Evolutionary conservation across 2,113 vertebrate genomes (phyloP).

Genomic region (Oxygymnocypris stewartii): DNA sequence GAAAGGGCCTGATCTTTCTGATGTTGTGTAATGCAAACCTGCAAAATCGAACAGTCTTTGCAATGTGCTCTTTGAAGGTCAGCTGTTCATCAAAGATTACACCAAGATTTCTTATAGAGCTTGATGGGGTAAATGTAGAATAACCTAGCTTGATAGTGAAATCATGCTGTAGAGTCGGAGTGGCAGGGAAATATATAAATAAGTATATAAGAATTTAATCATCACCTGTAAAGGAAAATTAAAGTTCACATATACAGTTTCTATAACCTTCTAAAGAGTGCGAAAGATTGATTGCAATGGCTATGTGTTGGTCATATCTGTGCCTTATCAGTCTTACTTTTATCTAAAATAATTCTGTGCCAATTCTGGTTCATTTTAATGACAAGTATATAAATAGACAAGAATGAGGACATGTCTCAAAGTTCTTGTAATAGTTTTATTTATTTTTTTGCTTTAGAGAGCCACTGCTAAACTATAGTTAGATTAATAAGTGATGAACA

Average conservation of each 20-base stretch:
- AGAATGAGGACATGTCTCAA: slow-evolving; percentile 34
- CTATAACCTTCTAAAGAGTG: not conserved
- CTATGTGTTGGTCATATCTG: not conserved
- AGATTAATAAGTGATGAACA: slow-evolving; percentile 19
- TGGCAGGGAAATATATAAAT: too few relatives aligned
- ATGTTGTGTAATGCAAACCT: too few relatives aligned
- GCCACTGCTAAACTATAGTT: not conserved
- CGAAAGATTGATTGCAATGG: not conserved
- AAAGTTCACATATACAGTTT: not conserved
- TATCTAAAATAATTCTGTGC: slow-evolving; percentile 21
- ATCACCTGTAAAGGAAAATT: not conserved
- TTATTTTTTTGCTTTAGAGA: not conserved
- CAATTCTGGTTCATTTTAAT: slow-evolving; percentile 29
- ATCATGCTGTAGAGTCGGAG: too few relatives aligned
- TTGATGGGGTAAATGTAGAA: too few relatives aligned
- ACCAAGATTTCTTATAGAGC: too few relatives aligned
- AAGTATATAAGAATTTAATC: not conserved
- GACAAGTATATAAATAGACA: slow-evolving; percentile 38
- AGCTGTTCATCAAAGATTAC: too few relatives aligned
- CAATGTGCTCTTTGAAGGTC: too few relatives aligned
- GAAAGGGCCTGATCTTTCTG: too few relatives aligned
- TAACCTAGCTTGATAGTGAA: too few relatives aligned
- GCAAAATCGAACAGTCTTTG: too few relatives aligned
- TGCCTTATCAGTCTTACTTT: slow-evolving; percentile 5
- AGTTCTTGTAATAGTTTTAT: not conserved